Percentiles rank a stretch among this genome's conserved stretches.
Evolutionary conservation across 1,140 invertebrate genomes (phyloP).

Genomic region (Achroia grisella): DNA sequence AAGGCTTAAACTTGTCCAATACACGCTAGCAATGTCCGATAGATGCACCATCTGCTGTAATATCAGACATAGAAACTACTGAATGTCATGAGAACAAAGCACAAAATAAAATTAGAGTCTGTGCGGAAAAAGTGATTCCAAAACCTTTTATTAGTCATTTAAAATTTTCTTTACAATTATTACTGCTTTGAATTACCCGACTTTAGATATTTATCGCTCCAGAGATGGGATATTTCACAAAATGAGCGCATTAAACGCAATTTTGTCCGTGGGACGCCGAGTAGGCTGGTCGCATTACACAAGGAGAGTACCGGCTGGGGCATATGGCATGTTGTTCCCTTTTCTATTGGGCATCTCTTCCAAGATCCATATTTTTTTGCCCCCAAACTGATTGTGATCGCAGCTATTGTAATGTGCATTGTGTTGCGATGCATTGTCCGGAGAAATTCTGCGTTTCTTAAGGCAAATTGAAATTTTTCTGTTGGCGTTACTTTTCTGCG

Average conservation of each 20-base stretch:
- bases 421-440: slow-evolving; percentile 42
- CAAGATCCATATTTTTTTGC: slow-evolving; percentile 37
- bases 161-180: slow-evolving; percentile 11
- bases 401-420: slow-evolving; percentile 44
- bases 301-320: slow-evolving; percentile 38
- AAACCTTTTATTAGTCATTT: slow-evolving; percentile 1
- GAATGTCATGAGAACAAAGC: too few relatives aligned
- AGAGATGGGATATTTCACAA: slow-evolving; percentile 1
- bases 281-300: slow-evolving; percentile 4
- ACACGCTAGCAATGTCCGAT: too few relatives aligned
- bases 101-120: too few relatives aligned
- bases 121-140: neutral
- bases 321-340: slow-evolving; percentile 46
- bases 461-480: slow-evolving; percentile 46
- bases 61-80: too few relatives aligned
- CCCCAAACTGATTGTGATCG: slow-evolving; percentile 55
- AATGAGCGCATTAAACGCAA: slow-evolving; percentile 20
- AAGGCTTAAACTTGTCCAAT: too few relatives aligned
- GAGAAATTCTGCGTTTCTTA: slow-evolving; percentile 48
- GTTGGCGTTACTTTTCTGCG: slow-evolving; percentile 24
- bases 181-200: slow-evolving; percentile 6
- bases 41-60: too few relatives aligned
- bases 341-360: slow-evolving; percentile 51
- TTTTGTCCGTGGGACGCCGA: neutral
- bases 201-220: too few relatives aligned